Conservation (phyloP, 2,797 vertebrate genomes). For the Thalassophryne amazonica region DNA sequence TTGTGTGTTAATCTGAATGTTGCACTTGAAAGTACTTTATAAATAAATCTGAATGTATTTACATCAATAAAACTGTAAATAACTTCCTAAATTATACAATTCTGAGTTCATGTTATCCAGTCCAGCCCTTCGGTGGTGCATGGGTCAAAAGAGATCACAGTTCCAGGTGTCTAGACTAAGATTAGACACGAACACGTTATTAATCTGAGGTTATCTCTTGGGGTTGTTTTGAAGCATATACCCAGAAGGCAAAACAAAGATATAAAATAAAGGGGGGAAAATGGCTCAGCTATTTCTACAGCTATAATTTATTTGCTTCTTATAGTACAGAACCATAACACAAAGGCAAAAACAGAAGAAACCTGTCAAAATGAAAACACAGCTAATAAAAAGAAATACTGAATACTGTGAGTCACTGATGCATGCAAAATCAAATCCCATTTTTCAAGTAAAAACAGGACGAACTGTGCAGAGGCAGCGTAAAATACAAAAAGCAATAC, state of each 20-base stretch:
- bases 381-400: constrained; percentile 13
- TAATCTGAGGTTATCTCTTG: constrained; percentile 18
- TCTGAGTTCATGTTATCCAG: too few species aligned
- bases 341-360: constrained; percentile 8
- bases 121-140: not conserved
- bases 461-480: not conserved
- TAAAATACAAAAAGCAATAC: constrained; percentile 6
- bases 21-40: too few species aligned
- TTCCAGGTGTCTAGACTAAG: constrained; percentile 28
- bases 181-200: constrained; percentile 17
- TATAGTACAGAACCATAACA: constrained; percentile 10
- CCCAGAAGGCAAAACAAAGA: not conserved
- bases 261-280: not conserved
- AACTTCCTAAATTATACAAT: too few species aligned
- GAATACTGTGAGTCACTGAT: constrained; percentile 9
- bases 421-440: constrained; percentile 7
- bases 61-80: too few species aligned
- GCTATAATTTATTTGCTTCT: constrained; percentile 11
- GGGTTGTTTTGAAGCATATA: constrained; percentile 23
- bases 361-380: constrained; percentile 28
- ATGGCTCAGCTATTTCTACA: not conserved
- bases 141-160: constrained; percentile 10
- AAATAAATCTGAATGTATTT: too few species aligned
- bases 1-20: too few species aligned
- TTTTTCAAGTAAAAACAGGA: constrained; percentile 8